Percentiles rank a stretch among this genome's conserved stretches.
These are phyloP conservation scores for Chrysogorgia sp. DNA, from an alignment of 92 coral and sea anemone species.

Conservation along the genomic window DNA sequence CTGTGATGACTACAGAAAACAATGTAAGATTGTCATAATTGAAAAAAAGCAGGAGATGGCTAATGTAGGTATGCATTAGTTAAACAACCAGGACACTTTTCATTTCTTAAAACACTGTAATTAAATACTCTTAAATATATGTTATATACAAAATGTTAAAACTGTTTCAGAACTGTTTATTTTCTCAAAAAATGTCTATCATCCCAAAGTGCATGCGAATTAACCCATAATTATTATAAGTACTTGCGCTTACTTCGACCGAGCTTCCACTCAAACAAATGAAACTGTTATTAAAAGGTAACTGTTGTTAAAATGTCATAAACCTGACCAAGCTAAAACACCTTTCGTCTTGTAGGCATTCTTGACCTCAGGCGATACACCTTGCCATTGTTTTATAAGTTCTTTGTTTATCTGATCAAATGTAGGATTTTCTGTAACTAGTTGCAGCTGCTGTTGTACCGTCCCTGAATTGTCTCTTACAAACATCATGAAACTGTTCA, in stretches of 20 bases:
- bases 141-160: not conserved
- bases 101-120: not conserved
- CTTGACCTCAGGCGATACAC: conserved; percentile 15
- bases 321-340: not conserved
- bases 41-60: conserved; percentile 36
- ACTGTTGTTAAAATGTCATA: too few species aligned
- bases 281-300: too few species aligned
- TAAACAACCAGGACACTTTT: not conserved
- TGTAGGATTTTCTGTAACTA: not conserved
- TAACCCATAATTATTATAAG: too few species aligned
- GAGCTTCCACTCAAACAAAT: too few species aligned
- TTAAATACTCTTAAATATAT: too few species aligned
- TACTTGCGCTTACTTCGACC: too few species aligned
- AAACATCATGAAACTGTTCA: conserved; percentile 15
- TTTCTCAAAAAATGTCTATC: too few species aligned
- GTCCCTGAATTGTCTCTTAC: conserved; percentile 14
- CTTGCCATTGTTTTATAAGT: conserved; percentile 5
- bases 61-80: conserved; percentile 2
- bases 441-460: conserved; percentile 10
- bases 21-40: conserved; percentile 8
- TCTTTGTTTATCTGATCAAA: conserved; percentile 15
- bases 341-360: conserved; percentile 1
- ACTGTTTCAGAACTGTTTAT: too few species aligned
- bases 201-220: too few species aligned
- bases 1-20: conserved; percentile 35